Percentiles rank a stretch among this genome's conserved stretches.
These are phyloP conservation scores for Scaptodrosophila lebanonensis DNA, from an alignment of 1,140 invertebrate genomes.

Conservation along the genomic window DNA sequence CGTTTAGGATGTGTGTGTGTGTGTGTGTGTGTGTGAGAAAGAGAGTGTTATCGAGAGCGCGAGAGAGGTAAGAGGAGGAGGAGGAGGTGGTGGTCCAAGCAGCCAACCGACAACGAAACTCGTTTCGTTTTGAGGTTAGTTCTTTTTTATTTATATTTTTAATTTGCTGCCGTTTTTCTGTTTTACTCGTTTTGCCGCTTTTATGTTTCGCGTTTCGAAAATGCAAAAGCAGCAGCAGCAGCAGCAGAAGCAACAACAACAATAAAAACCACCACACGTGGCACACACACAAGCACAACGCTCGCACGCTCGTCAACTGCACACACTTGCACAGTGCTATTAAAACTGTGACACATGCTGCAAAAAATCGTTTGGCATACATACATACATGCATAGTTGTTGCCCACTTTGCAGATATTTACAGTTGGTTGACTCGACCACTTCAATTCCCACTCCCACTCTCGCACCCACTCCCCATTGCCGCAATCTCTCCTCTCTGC, in stretches of 20 bases:
- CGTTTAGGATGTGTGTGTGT: background rate
- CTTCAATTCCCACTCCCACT: slow-evolving; percentile 10
- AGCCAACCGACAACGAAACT: slow-evolving; percentile 39
- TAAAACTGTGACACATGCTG: too few species aligned
- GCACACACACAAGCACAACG: slow-evolving; percentile 17
- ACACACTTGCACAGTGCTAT: too few species aligned
- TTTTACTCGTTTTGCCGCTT: slow-evolving; percentile 24
- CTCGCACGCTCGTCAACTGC: too few species aligned
- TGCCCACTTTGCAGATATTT: slow-evolving; percentile 49
- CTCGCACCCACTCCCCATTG: background rate
- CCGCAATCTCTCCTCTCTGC: background rate
- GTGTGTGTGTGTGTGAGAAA: slow-evolving; percentile 16
- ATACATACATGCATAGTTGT: too few species aligned
- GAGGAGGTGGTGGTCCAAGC: too few species aligned
- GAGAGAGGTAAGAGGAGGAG: too few species aligned
- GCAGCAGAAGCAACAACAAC: too few species aligned
- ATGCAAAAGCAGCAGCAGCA: slow-evolving; percentile 5
- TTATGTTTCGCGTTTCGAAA: too few species aligned
- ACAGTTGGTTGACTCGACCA: slow-evolving; percentile 44
- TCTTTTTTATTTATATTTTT: slow-evolving; percentile 31
- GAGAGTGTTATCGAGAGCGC: too few species aligned
- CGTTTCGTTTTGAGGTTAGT: slow-evolving; percentile 60
- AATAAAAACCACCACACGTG: slow-evolving; percentile 48
- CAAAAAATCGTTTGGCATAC: too few species aligned
- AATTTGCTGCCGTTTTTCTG: slow-evolving; percentile 9